Base-by-base conservation (phyloP, 2,888 invertebrate genomes). In the Adela reaumurella region DNA sequence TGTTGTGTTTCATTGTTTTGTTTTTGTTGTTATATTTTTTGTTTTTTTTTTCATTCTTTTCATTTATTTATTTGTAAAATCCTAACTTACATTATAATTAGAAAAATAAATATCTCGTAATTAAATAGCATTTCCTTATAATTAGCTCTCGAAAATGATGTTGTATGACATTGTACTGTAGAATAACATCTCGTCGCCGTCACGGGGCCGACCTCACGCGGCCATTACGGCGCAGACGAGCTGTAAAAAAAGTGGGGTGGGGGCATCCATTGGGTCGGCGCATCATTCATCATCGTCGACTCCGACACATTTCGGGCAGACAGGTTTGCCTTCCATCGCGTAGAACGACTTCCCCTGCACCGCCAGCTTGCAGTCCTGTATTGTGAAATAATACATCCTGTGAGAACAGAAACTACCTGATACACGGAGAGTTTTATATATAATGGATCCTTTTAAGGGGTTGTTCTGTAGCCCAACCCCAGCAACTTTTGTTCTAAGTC, bases 311-410 rank as follows among this genome's bases (percentile, higher is more conserved):
- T 87, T 86, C 50, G 93, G 94, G 82, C 97, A 97, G 66, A 96
- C 95, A 42, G 96, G 97, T 74, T 94, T 91, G 62, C 94, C 94
- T 80, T 97, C 96, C 86, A 95, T 93, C 60, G 95, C 95, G 81
- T 95, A 97, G 84, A 97, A 97, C 54, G 94, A 94, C 73, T 94
- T 94, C 66, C 95, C 94, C 73, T 91, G 91, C 58, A 97, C 94
- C 56, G 94, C 80, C 64, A 87, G 85, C 83, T 92, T 92, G 84
- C 97, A 97, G 74, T 97, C 97, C 97, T 97, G 83, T 65, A 64
- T 65, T 59, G 65, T 58, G 19, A 42, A 46, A 47, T 59, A 59
- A 66, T 66, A 64, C 52, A 56, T 57, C 64, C 18, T 42, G 43
- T 42, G 18, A 50, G 3, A 42, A n/a, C n/a, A n/a, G n/a, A n/a